A percentile compares a stretch with the other conserved stretches of the same genome.
These are phyloP conservation scores for Apteryx mantelli DNA, from an alignment of 2,113 vertebrate species.

Conservation along the genomic window DNA sequence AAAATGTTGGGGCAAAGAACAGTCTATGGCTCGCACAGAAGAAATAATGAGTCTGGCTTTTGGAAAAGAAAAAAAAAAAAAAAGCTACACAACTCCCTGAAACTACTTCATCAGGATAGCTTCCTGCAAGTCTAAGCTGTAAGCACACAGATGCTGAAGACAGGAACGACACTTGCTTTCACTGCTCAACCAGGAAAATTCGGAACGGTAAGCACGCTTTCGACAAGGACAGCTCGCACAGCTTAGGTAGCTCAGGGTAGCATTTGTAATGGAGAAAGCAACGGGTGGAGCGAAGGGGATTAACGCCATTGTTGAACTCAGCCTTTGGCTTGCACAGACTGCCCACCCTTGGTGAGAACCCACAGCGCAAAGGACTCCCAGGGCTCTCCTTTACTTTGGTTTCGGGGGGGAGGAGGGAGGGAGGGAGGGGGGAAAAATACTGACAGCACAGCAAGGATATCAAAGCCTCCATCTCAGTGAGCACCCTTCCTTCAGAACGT, in stretches of 20 bases:
- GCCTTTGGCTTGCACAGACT: not conserved
- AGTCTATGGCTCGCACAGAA: slow-evolving; percentile 9
- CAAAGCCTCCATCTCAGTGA: not conserved
- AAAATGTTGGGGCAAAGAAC: not conserved
- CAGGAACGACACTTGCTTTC: not conserved
- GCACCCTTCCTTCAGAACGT: not conserved
- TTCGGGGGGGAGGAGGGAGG: not conserved
- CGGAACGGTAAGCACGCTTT: not conserved
- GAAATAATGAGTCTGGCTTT: slow-evolving; percentile 43
- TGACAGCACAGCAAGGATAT: not conserved
- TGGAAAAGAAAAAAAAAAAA: not conserved
- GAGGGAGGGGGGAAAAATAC: not conserved
- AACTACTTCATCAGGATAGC: not conserved
- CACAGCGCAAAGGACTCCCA: accelerated
- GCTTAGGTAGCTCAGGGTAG: not conserved
- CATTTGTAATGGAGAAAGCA: not conserved
- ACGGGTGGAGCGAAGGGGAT: not conserved
- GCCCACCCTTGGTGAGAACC: not conserved
- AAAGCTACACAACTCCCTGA: not conserved
- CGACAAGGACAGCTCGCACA: not conserved
- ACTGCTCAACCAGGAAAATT: not conserved
- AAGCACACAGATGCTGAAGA: not conserved
- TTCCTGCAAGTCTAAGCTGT: not conserved
- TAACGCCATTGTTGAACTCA: not conserved
- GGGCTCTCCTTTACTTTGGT: not conserved